These are phyloP conservation scores for Ammodytes marinus DNA, from an alignment of 2,113 vertebrate genomes.

Conservation along the genomic window DNA sequence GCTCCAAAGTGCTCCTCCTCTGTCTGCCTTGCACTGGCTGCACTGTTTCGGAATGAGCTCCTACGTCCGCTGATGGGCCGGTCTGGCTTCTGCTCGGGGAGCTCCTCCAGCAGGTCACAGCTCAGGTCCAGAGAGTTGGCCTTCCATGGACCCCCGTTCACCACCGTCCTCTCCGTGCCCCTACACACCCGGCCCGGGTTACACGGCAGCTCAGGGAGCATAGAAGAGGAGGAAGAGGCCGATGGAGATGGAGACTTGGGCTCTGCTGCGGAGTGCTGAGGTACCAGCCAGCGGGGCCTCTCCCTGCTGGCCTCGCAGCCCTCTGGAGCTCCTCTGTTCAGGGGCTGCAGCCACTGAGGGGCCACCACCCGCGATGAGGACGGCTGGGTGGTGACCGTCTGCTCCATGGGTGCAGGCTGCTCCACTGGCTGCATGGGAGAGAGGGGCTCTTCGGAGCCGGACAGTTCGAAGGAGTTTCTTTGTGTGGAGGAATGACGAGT, in stretches of 20 bases:
- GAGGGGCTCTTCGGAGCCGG: constrained; percentile 72
- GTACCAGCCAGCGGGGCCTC: constrained; percentile 86
- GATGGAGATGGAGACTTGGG: constrained; percentile 53
- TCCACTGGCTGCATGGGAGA: constrained; percentile 80
- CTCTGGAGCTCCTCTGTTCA: constrained; percentile 65
- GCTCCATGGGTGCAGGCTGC: constrained; percentile 73
- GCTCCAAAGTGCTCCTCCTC: constrained; percentile 64
- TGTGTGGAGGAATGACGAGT: constrained; percentile 44
- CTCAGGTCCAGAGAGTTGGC: constrained; percentile 76
- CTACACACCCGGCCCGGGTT: constrained; percentile 74
- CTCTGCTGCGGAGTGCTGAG: constrained; percentile 72
- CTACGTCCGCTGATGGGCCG: constrained; percentile 87
- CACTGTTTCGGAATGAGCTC: constrained; percentile 69
- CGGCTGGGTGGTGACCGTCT: constrained; percentile 81
- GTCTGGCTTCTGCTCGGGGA: constrained; percentile 70
- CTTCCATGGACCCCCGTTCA: constrained; percentile 64
- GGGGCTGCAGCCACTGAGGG: constrained; percentile 89
- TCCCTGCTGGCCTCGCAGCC: constrained; percentile 58
- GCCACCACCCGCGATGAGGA: constrained; percentile 75
- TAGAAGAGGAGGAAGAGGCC: constrained; percentile 64
- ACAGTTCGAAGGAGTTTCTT: constrained; percentile 54
- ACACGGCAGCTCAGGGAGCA: constrained; percentile 74
- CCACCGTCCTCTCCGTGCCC: constrained; percentile 51
- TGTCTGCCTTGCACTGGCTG: constrained; percentile 37
- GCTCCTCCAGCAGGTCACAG: constrained; percentile 78